These are phyloP conservation scores for Seira sanloemensis DNA, from an alignment of 2,888 invertebrate genomes.

Conservation along the genomic window DNA sequence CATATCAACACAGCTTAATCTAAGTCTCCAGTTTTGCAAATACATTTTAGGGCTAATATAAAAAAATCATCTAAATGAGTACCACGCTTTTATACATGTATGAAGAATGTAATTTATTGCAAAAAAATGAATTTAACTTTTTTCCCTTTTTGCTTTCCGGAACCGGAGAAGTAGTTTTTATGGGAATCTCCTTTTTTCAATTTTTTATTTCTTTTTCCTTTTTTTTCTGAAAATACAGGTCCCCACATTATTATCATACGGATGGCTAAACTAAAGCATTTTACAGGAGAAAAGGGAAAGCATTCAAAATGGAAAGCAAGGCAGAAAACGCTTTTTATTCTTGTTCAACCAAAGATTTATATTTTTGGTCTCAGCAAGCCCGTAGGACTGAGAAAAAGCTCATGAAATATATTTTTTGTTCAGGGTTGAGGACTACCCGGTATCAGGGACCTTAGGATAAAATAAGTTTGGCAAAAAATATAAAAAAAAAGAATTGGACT, in stretches of 20 bases:
- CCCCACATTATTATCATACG: constrained; percentile 28
- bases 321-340: not conserved
- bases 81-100: constrained; percentile 7
- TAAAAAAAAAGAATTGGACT: not conserved
- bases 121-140: constrained; percentile 25
- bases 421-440: too few relatives aligned
- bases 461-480: too few relatives aligned
- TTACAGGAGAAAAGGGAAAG: not conserved
- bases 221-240: not conserved
- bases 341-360: constrained; percentile 23
- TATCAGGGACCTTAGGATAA: not conserved
- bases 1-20: too few relatives aligned
- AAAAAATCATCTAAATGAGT: too few relatives aligned
- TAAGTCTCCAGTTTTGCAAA: too few relatives aligned
- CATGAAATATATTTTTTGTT: not conserved
- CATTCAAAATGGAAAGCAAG: not conserved
- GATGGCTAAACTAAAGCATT: not conserved
- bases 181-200: constrained; percentile 16
- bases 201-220: constrained; percentile 8
- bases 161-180: too few relatives aligned
- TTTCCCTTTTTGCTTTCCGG: constrained; percentile 3
- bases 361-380: not conserved
- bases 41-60: too few relatives aligned
- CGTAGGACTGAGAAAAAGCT: not conserved
- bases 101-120: constrained; percentile 25